Conservation (phyloP, 2,797 vertebrate species). For the Myotis vivesi region DNA sequence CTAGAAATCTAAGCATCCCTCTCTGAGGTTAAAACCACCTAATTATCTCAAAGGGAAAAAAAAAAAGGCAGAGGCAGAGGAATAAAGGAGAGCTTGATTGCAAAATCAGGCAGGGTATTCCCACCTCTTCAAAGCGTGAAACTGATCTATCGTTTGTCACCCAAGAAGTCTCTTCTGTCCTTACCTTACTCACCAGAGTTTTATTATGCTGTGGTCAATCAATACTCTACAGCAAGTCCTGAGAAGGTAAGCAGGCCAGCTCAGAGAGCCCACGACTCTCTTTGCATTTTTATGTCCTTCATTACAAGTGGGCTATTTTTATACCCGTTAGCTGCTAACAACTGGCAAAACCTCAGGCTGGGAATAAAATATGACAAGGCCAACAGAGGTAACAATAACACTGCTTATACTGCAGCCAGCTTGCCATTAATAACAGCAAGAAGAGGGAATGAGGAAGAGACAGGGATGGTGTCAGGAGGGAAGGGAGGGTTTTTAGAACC, state of each 20-base stretch:
- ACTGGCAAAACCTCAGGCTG: slow-evolving; percentile 67
- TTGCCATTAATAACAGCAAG: slow-evolving; percentile 31
- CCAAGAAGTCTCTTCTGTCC: slow-evolving; percentile 51
- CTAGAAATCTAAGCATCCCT: not conserved
- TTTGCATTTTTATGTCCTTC: slow-evolving; percentile 79
- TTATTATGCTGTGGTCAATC: slow-evolving; percentile 71
- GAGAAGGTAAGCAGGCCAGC: slow-evolving; percentile 78
- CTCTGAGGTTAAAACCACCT: not conserved
- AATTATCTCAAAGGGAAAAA: not conserved
- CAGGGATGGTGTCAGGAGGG: not conserved
- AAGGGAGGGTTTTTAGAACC: slow-evolving; percentile 3
- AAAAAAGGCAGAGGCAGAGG: not conserved
- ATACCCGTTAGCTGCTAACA: slow-evolving; percentile 63
- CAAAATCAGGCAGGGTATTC: not conserved
- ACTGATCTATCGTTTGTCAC: slow-evolving; percentile 62
- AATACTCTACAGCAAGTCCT: slow-evolving; percentile 59
- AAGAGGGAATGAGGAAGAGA: not conserved
- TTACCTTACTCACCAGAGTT: slow-evolving; percentile 67
- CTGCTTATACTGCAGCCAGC: slow-evolving; percentile 20
- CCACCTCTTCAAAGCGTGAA: slow-evolving; percentile 47
- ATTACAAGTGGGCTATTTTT: slow-evolving; percentile 80
- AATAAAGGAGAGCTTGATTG: not conserved
- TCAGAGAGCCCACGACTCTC: slow-evolving; percentile 62
- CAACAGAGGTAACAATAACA: slow-evolving; percentile 70
- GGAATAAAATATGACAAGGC: slow-evolving; percentile 74